A percentile compares a stretch with the other conserved stretches of the same genome.
phyloP scores from a whole-genome alignment of 2,797 vertebrate genomes.

The Todus mexicanus region DNA sequence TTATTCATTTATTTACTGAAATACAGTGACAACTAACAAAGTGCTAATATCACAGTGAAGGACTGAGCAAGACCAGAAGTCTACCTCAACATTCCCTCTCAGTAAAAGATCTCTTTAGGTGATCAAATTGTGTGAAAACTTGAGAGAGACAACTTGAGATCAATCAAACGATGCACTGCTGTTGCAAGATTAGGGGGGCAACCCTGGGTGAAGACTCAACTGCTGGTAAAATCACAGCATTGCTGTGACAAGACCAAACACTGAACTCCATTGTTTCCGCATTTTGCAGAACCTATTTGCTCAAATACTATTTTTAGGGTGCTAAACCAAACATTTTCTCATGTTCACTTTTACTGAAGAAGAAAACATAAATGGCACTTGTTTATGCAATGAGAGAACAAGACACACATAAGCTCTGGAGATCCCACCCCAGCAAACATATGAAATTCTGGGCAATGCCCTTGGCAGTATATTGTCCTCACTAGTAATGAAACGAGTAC shows the following conservation, averaged over 20 bases:
- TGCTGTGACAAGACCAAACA: not conserved
- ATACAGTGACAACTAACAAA: not conserved
- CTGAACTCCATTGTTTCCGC: not conserved
- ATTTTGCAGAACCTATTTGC: not conserved
- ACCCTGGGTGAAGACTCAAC: not conserved
- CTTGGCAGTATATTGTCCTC: not conserved
- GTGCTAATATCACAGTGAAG: not conserved
- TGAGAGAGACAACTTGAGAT: not conserved
- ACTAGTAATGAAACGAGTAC: not conserved
- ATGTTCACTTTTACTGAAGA: not conserved
- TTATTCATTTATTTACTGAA: not conserved
- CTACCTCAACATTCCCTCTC: not conserved
- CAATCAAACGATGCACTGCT: not conserved
- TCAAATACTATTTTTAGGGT: not conserved
- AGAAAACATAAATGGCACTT: not conserved
- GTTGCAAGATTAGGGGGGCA: not conserved
- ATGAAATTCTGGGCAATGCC: not conserved
- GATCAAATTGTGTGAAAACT: not conserved
- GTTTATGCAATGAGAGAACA: not conserved
- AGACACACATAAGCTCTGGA: not conserved
- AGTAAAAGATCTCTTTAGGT: not conserved
- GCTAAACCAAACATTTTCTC: not conserved
- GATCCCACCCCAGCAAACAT: accelerated
- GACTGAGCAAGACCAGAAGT: not conserved
- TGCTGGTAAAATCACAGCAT: not conserved